Conservation (phyloP, 2,797 vertebrate species). For the Yasuhikotakia modesta region DNA sequence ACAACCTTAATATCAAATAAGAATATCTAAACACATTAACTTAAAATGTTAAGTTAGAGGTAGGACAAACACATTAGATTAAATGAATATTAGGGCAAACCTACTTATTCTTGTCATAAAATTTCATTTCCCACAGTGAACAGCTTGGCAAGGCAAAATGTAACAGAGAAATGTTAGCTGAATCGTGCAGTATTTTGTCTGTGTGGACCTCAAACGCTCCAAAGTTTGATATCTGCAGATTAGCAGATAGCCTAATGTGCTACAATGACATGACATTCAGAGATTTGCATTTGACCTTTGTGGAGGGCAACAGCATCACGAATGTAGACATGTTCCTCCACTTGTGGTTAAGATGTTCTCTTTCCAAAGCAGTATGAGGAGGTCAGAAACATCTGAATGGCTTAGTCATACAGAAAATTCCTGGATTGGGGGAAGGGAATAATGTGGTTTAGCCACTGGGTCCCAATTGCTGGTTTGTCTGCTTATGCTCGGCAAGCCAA, state of each 20-base stretch:
- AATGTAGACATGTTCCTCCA: conserved; percentile 33
- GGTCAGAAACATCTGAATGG: conserved; percentile 35
- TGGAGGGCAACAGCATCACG: conserved; percentile 20
- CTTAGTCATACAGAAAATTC: conserved; percentile 39
- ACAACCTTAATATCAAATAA: too few species aligned
- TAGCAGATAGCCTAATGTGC: conserved; percentile 30
- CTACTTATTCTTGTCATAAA: neutral
- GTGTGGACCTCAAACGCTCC: conserved; percentile 1
- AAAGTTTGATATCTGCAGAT: conserved; percentile 21
- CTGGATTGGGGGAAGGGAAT: conserved; percentile 31
- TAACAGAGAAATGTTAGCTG: conserved; percentile 18
- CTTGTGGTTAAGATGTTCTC: conserved; percentile 25
- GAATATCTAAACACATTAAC: too few species aligned
- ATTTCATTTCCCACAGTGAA: conserved; percentile 33
- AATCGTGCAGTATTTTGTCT: conserved; percentile 26
- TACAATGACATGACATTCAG: conserved; percentile 43
- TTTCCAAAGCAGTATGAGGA: conserved; percentile 37
- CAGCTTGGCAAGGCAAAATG: conserved; percentile 43
- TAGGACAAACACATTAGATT: conserved; percentile 28
- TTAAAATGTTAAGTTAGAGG: conserved; percentile 45
- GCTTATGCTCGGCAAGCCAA: conserved; percentile 92
- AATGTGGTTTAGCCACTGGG: conserved; percentile 76
- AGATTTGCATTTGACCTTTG: conserved; percentile 40
- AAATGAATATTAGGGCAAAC: conserved; percentile 9
- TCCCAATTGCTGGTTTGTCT: conserved; percentile 83